A percentile compares a stretch with the other conserved stretches of the same genome.
Conservation (phyloP, 92 coral and sea anemone genomes). For the Muricea muricata region DNA sequence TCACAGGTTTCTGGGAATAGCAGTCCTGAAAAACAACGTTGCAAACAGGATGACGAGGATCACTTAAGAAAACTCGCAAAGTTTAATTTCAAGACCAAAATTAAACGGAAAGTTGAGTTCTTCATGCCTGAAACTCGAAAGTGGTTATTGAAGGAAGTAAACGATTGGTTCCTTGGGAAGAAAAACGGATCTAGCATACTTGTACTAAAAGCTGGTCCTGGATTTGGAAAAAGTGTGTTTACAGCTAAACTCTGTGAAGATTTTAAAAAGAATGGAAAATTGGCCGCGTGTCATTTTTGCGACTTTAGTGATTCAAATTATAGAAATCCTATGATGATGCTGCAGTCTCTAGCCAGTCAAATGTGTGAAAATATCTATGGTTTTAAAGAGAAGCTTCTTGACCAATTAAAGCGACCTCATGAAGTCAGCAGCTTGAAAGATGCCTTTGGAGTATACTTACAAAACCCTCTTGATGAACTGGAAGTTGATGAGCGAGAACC, state of each 20-base stretch:
- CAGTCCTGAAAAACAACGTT: background rate
- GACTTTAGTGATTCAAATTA: conserved; percentile 64
- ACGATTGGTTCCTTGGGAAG: too few species aligned
- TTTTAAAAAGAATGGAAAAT: background rate
- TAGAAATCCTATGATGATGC: conserved; percentile 66
- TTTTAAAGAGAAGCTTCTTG: conserved; percentile 58
- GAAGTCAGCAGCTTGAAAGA: background rate
- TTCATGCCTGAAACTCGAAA: background rate
- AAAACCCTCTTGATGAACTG: conserved; percentile 3
- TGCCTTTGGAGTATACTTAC: background rate
- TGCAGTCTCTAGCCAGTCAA: conserved; percentile 75
- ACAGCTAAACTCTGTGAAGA: background rate
- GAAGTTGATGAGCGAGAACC: background rate
- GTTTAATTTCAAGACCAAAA: background rate
- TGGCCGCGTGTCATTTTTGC: conserved; percentile 57
- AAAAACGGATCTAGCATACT: background rate
- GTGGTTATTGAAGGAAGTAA: background rate
- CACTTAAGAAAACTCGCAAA: background rate
- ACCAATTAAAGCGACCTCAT: conserved; percentile 20
- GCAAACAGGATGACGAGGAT: background rate
- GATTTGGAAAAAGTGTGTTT: conserved; percentile 11
- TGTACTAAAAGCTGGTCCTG: background rate
- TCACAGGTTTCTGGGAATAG: background rate
- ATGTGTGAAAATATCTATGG: conserved; percentile 65
- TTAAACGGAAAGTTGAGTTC: background rate